Percentiles rank a stretch among this genome's conserved stretches.
Evolutionary conservation across 1,140 invertebrate genomes (phyloP).

Genomic region (Doryteuthis pealeii): DNA sequence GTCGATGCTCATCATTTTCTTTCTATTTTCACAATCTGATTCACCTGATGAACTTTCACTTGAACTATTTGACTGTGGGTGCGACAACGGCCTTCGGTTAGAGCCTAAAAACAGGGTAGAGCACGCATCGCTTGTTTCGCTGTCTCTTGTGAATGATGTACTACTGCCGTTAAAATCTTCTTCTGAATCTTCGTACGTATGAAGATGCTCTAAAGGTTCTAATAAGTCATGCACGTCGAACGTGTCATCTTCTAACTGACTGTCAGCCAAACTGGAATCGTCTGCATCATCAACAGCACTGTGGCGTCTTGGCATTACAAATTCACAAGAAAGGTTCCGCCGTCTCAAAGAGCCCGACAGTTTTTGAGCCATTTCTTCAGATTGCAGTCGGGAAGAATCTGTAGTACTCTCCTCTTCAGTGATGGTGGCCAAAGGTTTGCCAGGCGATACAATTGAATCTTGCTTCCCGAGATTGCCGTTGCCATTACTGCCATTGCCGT

Average conservation of each 20-base stretch:
- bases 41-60: conserved; percentile 9
- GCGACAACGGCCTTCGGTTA: neutral
- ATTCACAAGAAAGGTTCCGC: neutral
- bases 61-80: neutral
- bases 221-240: conserved; percentile 35
- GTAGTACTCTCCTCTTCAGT: neutral
- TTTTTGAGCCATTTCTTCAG: neutral
- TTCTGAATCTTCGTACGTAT: conserved; percentile 4
- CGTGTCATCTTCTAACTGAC: conserved; percentile 13
- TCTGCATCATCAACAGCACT: conserved; percentile 24
- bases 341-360: neutral
- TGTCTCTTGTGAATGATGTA: neutral
- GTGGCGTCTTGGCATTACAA: neutral
- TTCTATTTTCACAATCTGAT: conserved; percentile 10
- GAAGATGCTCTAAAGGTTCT: conserved; percentile 36
- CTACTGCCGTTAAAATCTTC: conserved; percentile 2
- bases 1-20: neutral
- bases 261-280: conserved; percentile 26
- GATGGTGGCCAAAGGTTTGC: neutral
- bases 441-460: neutral
- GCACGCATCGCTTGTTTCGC: conserved; percentile 22
- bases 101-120: neutral
- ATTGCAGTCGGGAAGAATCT: neutral
- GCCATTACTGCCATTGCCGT: too few species aligned
- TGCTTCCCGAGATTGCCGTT: neutral